phyloP scores from a whole-genome alignment of 2,888 invertebrate genomes.

The Dioctria rufipes region DNA sequence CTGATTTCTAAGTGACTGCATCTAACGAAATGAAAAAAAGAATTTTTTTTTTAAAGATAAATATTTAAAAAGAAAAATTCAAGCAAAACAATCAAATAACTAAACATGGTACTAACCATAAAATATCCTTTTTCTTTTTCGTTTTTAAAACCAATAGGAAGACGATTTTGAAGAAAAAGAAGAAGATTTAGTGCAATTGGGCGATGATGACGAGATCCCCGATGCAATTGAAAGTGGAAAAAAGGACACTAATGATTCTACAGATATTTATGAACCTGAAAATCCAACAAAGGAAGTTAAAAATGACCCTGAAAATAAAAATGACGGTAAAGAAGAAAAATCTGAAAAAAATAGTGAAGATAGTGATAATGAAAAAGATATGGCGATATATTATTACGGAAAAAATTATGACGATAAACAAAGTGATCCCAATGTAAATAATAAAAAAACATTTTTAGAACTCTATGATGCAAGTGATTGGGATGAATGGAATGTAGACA shows the following conservation, averaged over 20 bases:
- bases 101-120: slow-evolving; percentile 71
- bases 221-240: slow-evolving; percentile 65
- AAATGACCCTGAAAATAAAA: slow-evolving; percentile 60
- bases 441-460: slow-evolving; percentile 72
- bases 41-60: slow-evolving; percentile 24
- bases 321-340: slow-evolving; percentile 57
- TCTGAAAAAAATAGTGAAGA: slow-evolving; percentile 55
- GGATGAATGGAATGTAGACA: slow-evolving; percentile 69
- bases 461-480: slow-evolving; percentile 75
- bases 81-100: slow-evolving; percentile 62
- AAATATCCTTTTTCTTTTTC: slow-evolving; percentile 72
- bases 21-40: background rate
- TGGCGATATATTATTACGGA: background rate
- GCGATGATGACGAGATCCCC: slow-evolving; percentile 69
- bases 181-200: slow-evolving; percentile 71
- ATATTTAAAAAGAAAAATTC: slow-evolving; percentile 32
- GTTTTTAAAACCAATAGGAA: slow-evolving; percentile 70
- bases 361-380: slow-evolving; percentile 58
- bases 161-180: slow-evolving; percentile 70
- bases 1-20: too few species aligned
- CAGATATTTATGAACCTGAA: slow-evolving; percentile 54
- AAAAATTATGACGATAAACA: slow-evolving; percentile 53
- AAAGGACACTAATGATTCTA: slow-evolving; percentile 34
- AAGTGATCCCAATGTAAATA: slow-evolving; percentile 63
- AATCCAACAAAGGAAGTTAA: slow-evolving; percentile 53